Evolutionary conservation across 2,797 vertebrate genomes (phyloP).

Genomic region (Manis javanica): DNA sequence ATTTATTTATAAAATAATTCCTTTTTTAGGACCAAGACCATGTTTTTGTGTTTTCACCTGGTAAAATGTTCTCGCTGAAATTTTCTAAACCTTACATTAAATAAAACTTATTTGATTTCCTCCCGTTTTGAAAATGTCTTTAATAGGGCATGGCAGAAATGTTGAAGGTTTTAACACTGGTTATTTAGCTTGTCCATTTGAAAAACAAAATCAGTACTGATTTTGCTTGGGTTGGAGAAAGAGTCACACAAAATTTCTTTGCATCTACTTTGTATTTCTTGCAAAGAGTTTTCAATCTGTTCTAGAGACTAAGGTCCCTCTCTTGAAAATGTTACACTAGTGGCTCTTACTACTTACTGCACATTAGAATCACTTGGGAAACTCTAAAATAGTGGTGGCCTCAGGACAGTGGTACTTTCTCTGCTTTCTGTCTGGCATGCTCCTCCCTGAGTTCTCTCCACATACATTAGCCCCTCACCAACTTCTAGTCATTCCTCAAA

Average conservation of each 20-base stretch:
- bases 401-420: background rate
- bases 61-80: background rate
- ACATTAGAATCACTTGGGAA: background rate
- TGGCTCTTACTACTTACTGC: background rate
- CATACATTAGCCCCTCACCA: background rate
- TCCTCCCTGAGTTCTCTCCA: background rate
- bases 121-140: conserved; percentile 22
- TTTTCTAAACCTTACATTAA: conserved; percentile 45
- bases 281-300: background rate
- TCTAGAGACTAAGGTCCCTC: background rate
- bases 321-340: background rate
- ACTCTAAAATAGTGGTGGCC: background rate
- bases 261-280: background rate
- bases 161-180: background rate
- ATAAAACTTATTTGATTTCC: background rate
- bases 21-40: background rate
- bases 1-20: background rate
- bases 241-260: background rate
- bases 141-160: background rate
- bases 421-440: background rate
- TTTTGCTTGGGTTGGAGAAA: background rate
- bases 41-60: background rate
- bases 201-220: background rate
- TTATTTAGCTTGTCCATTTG: background rate
- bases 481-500: background rate